phyloP scores from a whole-genome alignment of 2,888 invertebrate species.

The Euclidia mi region DNA sequence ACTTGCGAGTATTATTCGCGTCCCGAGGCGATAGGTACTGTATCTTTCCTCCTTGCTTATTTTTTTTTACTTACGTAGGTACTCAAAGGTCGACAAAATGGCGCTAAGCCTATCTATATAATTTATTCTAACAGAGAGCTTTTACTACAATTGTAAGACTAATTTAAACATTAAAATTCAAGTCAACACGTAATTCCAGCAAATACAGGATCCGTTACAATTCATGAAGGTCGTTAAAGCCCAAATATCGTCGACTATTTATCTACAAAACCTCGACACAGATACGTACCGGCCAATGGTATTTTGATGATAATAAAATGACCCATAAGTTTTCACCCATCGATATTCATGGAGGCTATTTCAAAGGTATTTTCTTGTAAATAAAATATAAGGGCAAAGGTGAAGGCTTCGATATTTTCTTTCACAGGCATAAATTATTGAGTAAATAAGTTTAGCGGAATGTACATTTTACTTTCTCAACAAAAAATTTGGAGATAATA shows the following conservation, averaged over 20 bases:
- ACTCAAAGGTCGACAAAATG: too few relatives aligned
- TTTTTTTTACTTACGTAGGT: too few relatives aligned
- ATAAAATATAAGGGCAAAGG: neutral
- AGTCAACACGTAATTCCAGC: conserved; percentile 26
- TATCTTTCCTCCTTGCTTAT: too few relatives aligned
- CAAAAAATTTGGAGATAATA: too few relatives aligned
- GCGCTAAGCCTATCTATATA: too few relatives aligned
- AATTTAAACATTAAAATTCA: conserved; percentile 39
- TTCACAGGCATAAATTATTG: too few relatives aligned
- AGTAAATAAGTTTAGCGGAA: too few relatives aligned
- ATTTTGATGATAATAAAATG: conserved; percentile 35
- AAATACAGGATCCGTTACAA: conserved; percentile 31
- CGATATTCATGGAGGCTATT: conserved; percentile 21
- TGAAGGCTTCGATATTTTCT: neutral
- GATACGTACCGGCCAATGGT: conserved; percentile 23
- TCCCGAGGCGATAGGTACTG: too few relatives aligned
- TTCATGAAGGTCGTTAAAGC: conserved; percentile 42
- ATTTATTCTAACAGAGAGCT: too few relatives aligned
- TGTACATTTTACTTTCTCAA: too few relatives aligned
- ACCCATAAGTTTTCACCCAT: conserved; percentile 16
- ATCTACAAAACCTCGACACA: conserved; percentile 22
- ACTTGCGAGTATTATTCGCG: too few relatives aligned
- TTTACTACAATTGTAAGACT: too few relatives aligned
- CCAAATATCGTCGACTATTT: conserved; percentile 35
- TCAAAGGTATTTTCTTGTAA: conserved; percentile 13